Conservation (phyloP, 2,797 vertebrate species). For the Mallotus villosus region DNA sequence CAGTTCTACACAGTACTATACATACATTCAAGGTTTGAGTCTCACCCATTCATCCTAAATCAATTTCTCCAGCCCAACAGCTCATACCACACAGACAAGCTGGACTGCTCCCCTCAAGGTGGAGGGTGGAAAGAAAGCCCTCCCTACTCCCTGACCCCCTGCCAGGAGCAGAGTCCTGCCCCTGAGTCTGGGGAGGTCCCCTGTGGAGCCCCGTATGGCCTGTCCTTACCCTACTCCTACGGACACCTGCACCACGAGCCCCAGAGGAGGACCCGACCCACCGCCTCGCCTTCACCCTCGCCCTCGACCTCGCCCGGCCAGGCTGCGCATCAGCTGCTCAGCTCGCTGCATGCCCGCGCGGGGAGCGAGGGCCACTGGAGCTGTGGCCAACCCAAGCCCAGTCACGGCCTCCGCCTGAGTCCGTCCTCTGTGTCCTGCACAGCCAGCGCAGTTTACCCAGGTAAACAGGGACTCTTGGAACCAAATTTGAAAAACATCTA, state of each 20-base stretch:
- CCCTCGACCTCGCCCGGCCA: slow-evolving; percentile 75
- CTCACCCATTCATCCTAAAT: too few species aligned
- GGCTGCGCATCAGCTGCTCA: slow-evolving; percentile 80
- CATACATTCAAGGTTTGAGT: too few species aligned
- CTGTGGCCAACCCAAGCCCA: slow-evolving; percentile 72
- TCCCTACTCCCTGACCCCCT: slow-evolving; percentile 53
- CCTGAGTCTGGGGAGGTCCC: slow-evolving; percentile 76
- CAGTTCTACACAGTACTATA: too few species aligned
- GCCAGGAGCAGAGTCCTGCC: slow-evolving; percentile 76
- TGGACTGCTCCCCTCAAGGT: slow-evolving; percentile 76
- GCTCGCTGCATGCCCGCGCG: slow-evolving; percentile 73
- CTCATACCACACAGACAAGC: slow-evolving; percentile 76
- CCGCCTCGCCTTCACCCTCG: slow-evolving; percentile 61
- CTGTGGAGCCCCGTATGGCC: slow-evolving; percentile 72
- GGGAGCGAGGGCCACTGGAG: slow-evolving; percentile 79
- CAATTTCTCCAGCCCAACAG: slow-evolving; percentile 64
- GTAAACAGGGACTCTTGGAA: slow-evolving; percentile 24
- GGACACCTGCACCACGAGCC: slow-evolving; percentile 76
- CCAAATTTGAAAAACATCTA: too few species aligned
- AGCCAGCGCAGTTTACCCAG: slow-evolving; percentile 48
- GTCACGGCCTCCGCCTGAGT: slow-evolving; percentile 46
- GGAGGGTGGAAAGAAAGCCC: slow-evolving; percentile 80
- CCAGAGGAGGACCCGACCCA: slow-evolving; percentile 68
- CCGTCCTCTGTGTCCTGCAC: slow-evolving; percentile 48
- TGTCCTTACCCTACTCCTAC: slow-evolving; percentile 80